Evolutionary conservation across 37 sponge, comb jelly and placozoan genomes (phyloP), one percentile per base, ranked within the genome.

Genomic region (Lycopodina hypogea): DNA sequence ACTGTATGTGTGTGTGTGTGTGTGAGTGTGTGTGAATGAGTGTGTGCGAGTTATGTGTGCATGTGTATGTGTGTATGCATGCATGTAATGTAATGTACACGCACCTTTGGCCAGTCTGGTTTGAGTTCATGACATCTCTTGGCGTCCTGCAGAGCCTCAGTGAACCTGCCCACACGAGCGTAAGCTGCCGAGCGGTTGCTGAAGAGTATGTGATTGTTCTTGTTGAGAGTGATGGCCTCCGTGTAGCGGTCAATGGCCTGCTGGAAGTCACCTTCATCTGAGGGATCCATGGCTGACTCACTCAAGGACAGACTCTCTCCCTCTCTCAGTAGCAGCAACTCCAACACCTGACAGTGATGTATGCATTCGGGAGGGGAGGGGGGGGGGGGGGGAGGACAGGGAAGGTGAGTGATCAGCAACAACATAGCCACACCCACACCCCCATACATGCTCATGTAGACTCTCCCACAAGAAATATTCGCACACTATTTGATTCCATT

Each of bases 141-240:
- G 21, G 99, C 96, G 68, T 98, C 99, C n/a, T 79, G 78, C 64
- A 98, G 71, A n/a, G 99, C 91, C 45, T 92, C 90, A 15, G 72
- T 21, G 53, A 71, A 86, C 74, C 84, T 88, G 40, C 91, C 87
- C 42, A 87, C 75, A 41, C 86, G 72, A 23, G 95, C 69, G 59
- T 90, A 91, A 37, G 94, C 99, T 11, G 96, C 94, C 12, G 96
- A 94, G 30, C 99, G 87, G 76, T 96, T 96, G 87, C 96, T 87
- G 67, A 81, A 92, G 34, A 96, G 86, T 26, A 80, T 52, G 79
- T 82, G 74, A 81, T 96, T 96, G 74, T 81, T 79, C 4, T 78
- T 85, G 68, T 98, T 93, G 36, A 93, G 89, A 19, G 71, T 75
- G 40, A 98, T 88, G 69, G 96, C 94, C 38, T 93, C 93, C 9